Percentiles rank a stretch among this genome's conserved stretches.
Evolutionary conservation across 2,888 invertebrate genomes (phyloP).

Genomic region (Agrilus cyanescens): DNA sequence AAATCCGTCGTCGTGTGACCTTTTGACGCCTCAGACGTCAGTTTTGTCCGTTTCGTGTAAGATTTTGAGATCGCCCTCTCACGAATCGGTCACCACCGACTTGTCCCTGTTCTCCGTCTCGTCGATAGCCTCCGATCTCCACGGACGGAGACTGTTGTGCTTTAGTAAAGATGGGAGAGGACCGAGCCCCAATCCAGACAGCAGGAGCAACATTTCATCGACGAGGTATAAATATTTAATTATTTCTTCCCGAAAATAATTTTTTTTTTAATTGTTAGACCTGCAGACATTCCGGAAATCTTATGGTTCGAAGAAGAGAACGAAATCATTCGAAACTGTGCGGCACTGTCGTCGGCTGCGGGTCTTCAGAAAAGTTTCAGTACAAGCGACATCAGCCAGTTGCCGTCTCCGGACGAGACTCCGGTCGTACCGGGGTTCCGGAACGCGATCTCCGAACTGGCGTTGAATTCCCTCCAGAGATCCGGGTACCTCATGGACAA

Average conservation of each 20-base stretch:
- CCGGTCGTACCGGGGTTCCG: conserved; percentile 28
- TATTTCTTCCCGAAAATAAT: not conserved
- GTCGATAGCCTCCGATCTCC: conserved; percentile 43
- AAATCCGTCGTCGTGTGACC: conserved; percentile 18
- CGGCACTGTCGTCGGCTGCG: conserved; percentile 63
- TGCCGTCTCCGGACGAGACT: conserved; percentile 41
- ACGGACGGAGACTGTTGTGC: conserved; percentile 34
- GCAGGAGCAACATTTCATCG: conserved; percentile 20
- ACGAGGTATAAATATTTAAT: conserved; percentile 6
- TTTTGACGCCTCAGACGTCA: conserved; percentile 36
- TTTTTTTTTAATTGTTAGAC: conserved; percentile 28
- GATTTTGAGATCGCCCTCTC: conserved; percentile 65
- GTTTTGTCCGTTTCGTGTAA: conserved; percentile 45
- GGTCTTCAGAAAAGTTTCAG: conserved; percentile 78
- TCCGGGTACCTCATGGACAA: conserved; percentile 43
- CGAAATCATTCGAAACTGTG: conserved; percentile 68
- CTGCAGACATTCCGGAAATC: conserved; percentile 51
- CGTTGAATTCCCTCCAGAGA: conserved; percentile 44
- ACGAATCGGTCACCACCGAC: conserved; percentile 76
- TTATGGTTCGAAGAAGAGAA: conserved; percentile 64
- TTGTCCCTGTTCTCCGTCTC: conserved; percentile 64
- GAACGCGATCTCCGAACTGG: conserved; percentile 44
- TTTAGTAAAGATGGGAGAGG: conserved; percentile 48
- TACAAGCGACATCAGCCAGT: conserved; percentile 61
- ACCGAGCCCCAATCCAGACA: conserved; percentile 62